These are phyloP conservation scores for Tridacna gigas DNA, from an alignment of 2,888 invertebrate species.

Conservation along the genomic window DNA sequence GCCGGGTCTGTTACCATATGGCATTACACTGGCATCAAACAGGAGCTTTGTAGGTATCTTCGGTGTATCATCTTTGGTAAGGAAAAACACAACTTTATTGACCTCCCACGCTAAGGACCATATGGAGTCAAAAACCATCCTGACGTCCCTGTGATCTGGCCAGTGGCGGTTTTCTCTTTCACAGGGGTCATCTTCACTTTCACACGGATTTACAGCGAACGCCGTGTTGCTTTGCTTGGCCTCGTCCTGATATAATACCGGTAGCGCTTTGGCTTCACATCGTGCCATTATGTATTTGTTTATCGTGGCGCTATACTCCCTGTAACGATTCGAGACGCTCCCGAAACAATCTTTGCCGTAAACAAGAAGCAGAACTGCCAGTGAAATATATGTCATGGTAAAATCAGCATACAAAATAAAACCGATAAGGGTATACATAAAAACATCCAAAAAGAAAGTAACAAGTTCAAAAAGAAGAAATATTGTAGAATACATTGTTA, in stretches of 20 bases:
- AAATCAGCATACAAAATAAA: conserved; percentile 79
- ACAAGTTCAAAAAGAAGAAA: conserved; percentile 78
- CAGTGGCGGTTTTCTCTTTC: not conserved
- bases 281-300: conserved; percentile 67
- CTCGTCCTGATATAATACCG: conserved; percentile 46
- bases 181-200: not conserved
- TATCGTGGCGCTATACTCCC: conserved; percentile 77
- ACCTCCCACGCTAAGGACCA: conserved; percentile 48
- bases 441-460: conserved; percentile 79
- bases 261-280: conserved; percentile 48
- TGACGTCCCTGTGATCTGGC: not conserved
- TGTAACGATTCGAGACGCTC: conserved; percentile 77
- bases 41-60: conserved; percentile 64
- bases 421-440: conserved; percentile 80
- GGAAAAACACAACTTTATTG: conserved; percentile 50
- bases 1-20: conserved; percentile 62
- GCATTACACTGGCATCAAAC: conserved; percentile 63
- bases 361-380: conserved; percentile 73
- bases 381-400: conserved; percentile 76
- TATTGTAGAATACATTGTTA: conserved; percentile 74
- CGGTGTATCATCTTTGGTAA: conserved; percentile 58
- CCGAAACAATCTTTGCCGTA: conserved; percentile 80
- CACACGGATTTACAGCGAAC: not conserved
- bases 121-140: not conserved
- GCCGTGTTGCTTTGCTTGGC: not conserved